Evolutionary conservation across 2,113 vertebrate genomes (phyloP), one percentile per base, ranked within the genome.

Genomic region (Okapia johnstoni): DNA sequence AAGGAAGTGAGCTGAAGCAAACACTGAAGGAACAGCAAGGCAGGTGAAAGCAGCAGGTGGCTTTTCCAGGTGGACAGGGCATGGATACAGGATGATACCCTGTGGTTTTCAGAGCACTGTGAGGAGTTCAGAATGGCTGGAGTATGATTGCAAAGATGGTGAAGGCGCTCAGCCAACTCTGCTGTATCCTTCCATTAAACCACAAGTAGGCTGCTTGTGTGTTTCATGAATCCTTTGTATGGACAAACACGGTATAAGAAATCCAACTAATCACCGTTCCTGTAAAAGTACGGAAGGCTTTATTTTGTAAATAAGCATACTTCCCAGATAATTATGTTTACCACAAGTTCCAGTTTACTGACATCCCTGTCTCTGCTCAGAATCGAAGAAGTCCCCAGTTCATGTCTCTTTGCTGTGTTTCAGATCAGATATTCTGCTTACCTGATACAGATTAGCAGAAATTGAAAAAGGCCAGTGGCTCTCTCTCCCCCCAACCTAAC

Each of bases 351-450:
- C 12, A 33, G 48, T n/a, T 54, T 63, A 89, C 76, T 85, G n/a
- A 48, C 10, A 90, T 28, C 23, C 4, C 19, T 21, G 5, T 43
- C 58, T 88, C 55, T 40, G 81, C 36, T 60, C 15, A 88, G 58
- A 94, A 77, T 28, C 40, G 23, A 55, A 5, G n/a, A 83, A 57
- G 83, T 46, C 55, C n/a, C 50, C 21, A 76, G 57, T 7, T 88
- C 60, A 13, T 9, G 3, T 83, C 77, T 94, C 2, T 81, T 84
- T 95, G 52, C 63, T 85, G 61, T 84, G 40, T 60, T 90, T 95
- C 81, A 88, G 52, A 48, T 57, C 36, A 48, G 12, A 93, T 16
- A 25, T 52, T 89, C 85, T 73, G 43, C 19, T 85, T 58, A 40
- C 7, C 50, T 36, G n/a, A 26, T n/a, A 21, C 23, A 76, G 46